A percentile compares a stretch with the other conserved stretches of the same genome.
Evolutionary conservation across 2,888 invertebrate genomes (phyloP).

Genomic region (Tupiocoris notatus): DNA sequence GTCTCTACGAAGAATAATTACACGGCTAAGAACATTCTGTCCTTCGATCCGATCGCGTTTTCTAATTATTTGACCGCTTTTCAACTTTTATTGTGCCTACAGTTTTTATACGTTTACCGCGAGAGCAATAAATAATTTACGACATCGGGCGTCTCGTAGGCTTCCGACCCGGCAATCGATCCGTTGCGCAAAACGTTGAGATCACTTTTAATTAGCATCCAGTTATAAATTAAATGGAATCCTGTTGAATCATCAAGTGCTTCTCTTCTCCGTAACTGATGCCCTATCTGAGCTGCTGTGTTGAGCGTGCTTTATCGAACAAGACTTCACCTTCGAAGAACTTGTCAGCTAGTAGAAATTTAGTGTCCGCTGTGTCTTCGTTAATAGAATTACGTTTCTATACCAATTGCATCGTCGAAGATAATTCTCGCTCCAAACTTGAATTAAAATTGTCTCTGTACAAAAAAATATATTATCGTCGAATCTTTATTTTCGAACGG

Average conservation of each 20-base stretch:
- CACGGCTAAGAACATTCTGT: neutral
- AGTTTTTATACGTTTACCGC: neutral
- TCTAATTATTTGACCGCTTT: neutral
- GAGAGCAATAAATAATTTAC: slow-evolving; percentile 3
- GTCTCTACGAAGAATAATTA: neutral
- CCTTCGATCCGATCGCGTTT: neutral
- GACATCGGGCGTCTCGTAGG: neutral
- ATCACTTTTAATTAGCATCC: slow-evolving; percentile 33
- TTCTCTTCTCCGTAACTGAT: neutral
- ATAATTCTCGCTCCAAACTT: too few relatives aligned
- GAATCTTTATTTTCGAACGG: too few relatives aligned
- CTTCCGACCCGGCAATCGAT: slow-evolving; percentile 9
- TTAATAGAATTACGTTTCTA: too few relatives aligned
- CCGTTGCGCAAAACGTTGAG: slow-evolving; percentile 28
- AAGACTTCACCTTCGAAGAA: neutral
- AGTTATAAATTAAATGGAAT: slow-evolving; percentile 25
- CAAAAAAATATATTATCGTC: too few relatives aligned
- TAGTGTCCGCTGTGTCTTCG: neutral
- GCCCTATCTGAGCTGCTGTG: neutral
- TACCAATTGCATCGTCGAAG: too few relatives aligned
- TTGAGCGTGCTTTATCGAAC: neutral
- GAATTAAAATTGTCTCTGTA: too few relatives aligned
- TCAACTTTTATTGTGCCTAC: neutral
- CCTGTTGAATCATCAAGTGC: slow-evolving; percentile 13
- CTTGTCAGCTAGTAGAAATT: neutral